Conservation (phyloP, 2,797 vertebrate species). For the Coccyzus lansbergi region DNA sequence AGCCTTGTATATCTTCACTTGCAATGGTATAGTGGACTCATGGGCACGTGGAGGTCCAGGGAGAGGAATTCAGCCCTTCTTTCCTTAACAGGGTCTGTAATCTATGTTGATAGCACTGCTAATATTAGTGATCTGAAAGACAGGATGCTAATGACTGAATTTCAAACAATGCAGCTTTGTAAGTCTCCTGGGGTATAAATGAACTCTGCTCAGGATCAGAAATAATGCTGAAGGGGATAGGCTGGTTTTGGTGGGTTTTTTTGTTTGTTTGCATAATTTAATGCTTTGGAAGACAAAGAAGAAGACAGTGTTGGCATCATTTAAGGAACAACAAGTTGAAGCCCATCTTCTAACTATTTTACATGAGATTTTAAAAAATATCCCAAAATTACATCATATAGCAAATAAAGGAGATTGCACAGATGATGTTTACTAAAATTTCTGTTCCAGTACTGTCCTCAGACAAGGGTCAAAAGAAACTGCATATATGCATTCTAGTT, state of each 20-base stretch:
- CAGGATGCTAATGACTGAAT: conserved; percentile 34
- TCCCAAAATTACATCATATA: background rate
- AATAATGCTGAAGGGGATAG: background rate
- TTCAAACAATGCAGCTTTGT: conserved; percentile 11
- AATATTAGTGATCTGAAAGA: background rate
- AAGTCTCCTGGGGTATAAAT: conserved; percentile 36
- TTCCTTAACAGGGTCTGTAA: conserved; percentile 20
- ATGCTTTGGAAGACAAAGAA: conserved; percentile 14
- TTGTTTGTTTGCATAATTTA: background rate
- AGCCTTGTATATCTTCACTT: background rate
- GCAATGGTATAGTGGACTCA: conserved; percentile 7
- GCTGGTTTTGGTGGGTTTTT: background rate
- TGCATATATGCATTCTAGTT: background rate
- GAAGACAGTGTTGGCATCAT: background rate
- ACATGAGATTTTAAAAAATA: background rate
- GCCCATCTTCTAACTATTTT: background rate
- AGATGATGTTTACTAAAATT: background rate
- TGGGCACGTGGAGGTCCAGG: background rate
- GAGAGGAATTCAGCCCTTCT: conserved; percentile 6
- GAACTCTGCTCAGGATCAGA: background rate
- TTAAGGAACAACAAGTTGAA: background rate
- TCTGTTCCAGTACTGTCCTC: background rate
- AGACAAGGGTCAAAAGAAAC: background rate
- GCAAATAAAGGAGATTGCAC: background rate
- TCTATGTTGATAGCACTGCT: conserved; percentile 25